Conservation (phyloP, 2,888 invertebrate genomes). For the Deilephila elpenor region DNA sequence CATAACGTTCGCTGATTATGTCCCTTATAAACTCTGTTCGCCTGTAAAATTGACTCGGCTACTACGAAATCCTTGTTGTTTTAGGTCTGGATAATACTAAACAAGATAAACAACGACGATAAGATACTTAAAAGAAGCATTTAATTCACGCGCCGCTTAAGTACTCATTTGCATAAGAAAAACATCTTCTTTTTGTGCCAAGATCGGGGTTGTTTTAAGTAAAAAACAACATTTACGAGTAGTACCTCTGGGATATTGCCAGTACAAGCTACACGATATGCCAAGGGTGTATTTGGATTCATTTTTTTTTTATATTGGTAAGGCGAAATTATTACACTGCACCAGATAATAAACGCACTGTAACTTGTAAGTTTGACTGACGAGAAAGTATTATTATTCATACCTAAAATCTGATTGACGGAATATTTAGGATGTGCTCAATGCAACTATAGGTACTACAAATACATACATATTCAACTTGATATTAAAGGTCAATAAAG, state of each 20-base stretch:
- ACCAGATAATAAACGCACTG: not conserved
- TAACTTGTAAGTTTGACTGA: not conserved
- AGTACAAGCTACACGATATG: not conserved
- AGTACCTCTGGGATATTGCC: not conserved
- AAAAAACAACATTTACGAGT: slow-evolving; percentile 34
- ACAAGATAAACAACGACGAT: slow-evolving; percentile 35
- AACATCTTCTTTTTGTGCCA: slow-evolving; percentile 41
- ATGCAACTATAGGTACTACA: no score
- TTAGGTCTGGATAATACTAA: slow-evolving; percentile 24
- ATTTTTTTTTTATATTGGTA: not conserved
- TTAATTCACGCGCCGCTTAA: slow-evolving; percentile 38
- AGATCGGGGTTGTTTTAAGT: slow-evolving; percentile 42
- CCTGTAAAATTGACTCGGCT: slow-evolving; percentile 16
- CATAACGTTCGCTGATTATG: slow-evolving; percentile 7
- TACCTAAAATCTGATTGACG: no score
- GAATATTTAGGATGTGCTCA: no score
- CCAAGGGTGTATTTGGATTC: not conserved
- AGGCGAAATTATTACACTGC: not conserved
- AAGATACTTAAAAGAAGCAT: slow-evolving; percentile 41
- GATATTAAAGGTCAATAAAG: not conserved
- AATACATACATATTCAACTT: not conserved
- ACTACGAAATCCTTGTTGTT: slow-evolving; percentile 25
- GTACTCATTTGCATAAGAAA: slow-evolving; percentile 51
- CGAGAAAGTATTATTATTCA: no score
- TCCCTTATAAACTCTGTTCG: slow-evolving; percentile 4